Conservation (phyloP, 2,113 vertebrate species). For the Urocynchramus pylzowi region DNA sequence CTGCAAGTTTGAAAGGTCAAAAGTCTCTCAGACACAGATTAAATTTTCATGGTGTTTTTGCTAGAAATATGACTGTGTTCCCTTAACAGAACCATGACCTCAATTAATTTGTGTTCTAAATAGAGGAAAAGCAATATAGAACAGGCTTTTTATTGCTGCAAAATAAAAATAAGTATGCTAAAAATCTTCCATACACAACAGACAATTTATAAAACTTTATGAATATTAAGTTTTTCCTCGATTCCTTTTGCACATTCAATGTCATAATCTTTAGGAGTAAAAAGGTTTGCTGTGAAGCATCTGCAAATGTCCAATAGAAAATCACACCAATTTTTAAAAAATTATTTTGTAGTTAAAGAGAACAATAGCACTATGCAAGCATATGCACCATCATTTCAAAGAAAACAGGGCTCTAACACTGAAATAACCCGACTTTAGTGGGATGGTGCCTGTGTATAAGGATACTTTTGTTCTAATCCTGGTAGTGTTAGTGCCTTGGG, state of each 20-base stretch:
- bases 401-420: background rate
- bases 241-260: background rate
- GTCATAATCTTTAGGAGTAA: background rate
- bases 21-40: constrained; percentile 53
- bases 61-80: constrained; percentile 23
- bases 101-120: constrained; percentile 52
- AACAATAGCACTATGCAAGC: background rate
- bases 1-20: constrained; percentile 58
- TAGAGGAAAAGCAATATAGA: background rate
- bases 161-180: background rate
- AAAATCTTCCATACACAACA: background rate
- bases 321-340: background rate
- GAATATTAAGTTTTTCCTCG: background rate
- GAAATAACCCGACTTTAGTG: background rate
- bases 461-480: background rate
- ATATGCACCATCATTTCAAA: background rate
- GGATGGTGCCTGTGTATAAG: background rate
- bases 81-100: constrained; percentile 24
- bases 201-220: background rate
- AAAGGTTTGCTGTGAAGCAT: background rate
- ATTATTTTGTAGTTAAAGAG: background rate
- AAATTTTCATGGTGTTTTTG: constrained; percentile 62
- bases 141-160: background rate
- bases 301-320: background rate
- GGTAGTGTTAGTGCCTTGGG: background rate